Evolutionary conservation across 2,113 vertebrate species (phyloP).

Genomic region (Urocitellus parryii): DNA sequence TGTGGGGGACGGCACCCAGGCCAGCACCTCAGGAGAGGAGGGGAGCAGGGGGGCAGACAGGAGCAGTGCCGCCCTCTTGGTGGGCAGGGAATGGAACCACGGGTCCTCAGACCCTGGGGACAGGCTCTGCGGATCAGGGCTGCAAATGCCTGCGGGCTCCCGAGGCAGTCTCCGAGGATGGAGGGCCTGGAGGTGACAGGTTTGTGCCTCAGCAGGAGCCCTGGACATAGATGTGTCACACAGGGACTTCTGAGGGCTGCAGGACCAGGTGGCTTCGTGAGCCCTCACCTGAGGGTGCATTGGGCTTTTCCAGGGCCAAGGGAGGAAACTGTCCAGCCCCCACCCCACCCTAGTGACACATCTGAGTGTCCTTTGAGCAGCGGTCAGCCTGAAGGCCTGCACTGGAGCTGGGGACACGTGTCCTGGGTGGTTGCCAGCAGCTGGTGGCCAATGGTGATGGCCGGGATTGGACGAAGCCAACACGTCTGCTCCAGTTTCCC

Average conservation of each 20-base stretch:
- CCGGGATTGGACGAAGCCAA: too few species aligned
- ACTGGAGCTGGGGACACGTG: not conserved
- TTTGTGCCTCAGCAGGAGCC: not conserved
- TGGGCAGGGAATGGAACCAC: rapidly evolving
- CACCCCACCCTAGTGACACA: too few species aligned
- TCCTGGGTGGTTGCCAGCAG: not conserved
- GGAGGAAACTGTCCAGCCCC: rapidly evolving
- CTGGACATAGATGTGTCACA: not conserved
- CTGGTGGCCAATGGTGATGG: not conserved
- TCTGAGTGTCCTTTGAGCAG: not conserved
- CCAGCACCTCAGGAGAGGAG: not conserved
- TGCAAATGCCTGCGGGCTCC: not conserved
- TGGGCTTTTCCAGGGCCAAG: not conserved
- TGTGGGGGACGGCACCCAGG: too few species aligned
- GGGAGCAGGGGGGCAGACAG: not conserved
- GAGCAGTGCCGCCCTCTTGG: not conserved
- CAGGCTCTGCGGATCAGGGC: too few species aligned
- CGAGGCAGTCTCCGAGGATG: not conserved
- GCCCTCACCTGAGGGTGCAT: not conserved
- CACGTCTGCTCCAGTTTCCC: rapidly evolving
- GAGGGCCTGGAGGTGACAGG: not conserved
- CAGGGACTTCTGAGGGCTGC: rapidly evolving
- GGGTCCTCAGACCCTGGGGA: rapidly evolving
- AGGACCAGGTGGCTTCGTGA: rapidly evolving
- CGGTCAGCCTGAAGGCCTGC: not conserved